Evolutionary conservation across 1,140 invertebrate genomes (phyloP).

Genomic region (Zaprionus davidi): DNA sequence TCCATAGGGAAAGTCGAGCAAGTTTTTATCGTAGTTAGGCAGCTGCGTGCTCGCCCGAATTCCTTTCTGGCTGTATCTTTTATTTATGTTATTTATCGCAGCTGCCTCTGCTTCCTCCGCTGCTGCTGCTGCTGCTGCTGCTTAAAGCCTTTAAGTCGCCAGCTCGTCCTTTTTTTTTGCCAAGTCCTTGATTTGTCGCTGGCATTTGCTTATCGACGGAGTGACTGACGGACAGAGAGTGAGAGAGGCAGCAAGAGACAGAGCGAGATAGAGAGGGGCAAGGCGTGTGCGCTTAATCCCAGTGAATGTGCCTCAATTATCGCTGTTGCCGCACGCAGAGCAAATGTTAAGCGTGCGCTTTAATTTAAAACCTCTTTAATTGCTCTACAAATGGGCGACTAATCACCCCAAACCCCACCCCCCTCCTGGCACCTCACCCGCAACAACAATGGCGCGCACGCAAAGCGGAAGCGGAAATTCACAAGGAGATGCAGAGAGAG

Average conservation of each 20-base stretch:
- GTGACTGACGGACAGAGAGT: neutral
- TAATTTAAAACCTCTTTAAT: conserved; percentile 78
- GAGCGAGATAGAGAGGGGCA: neutral
- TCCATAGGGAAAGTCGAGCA: conserved; percentile 50
- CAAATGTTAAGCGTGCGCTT: conserved; percentile 74
- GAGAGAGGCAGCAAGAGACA: neutral
- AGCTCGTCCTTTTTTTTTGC: conserved; percentile 23
- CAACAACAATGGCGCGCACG: conserved; percentile 37
- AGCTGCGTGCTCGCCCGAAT: conserved; percentile 53
- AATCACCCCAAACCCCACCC: conserved; percentile 44
- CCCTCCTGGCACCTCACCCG: neutral
- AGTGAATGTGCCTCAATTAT: conserved; percentile 69
- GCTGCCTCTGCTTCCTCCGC: conserved; percentile 31
- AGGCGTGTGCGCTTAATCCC: conserved; percentile 51
- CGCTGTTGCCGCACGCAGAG: conserved; percentile 44
- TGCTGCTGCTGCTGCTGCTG: neutral
- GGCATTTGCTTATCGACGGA: conserved; percentile 54
- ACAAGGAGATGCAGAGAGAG: neutral
- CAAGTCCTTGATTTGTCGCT: conserved; percentile 40
- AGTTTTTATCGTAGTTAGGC: conserved; percentile 78
- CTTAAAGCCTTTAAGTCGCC: conserved; percentile 72
- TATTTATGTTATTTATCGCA: conserved; percentile 81
- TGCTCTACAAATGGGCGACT: conserved; percentile 73
- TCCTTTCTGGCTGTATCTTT: conserved; percentile 49
- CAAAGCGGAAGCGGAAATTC: conserved; percentile 50